Evolutionary conservation across 2,888 invertebrate species (phyloP).

Genomic region (Mimachlamys varia): DNA sequence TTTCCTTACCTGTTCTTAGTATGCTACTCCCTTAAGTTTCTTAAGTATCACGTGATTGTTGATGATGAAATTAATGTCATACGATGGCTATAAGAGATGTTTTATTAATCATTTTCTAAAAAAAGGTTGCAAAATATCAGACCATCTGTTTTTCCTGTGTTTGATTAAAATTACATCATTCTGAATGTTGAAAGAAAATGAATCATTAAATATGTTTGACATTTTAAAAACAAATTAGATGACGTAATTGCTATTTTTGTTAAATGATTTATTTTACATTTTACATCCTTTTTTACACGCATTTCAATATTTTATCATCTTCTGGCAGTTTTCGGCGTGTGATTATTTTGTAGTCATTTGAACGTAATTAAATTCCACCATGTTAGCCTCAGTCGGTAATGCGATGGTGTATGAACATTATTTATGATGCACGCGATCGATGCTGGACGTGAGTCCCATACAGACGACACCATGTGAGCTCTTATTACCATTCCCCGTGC

Average conservation of each 20-base stretch:
- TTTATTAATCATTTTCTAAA: too few species aligned
- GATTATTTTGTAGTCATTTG: background rate
- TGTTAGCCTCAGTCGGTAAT: background rate
- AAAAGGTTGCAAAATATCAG: too few species aligned
- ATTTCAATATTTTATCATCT: background rate
- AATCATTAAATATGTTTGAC: too few species aligned
- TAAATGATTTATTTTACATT: background rate
- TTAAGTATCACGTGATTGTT: too few species aligned
- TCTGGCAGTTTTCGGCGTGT: background rate
- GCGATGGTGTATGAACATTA: background rate
- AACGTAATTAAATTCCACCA: background rate
- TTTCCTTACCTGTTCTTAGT: too few species aligned
- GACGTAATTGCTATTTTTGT: background rate
- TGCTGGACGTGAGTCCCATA: background rate
- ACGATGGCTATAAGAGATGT: too few species aligned
- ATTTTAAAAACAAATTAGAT: too few species aligned
- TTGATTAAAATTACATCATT: too few species aligned
- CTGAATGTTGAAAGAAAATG: too few species aligned
- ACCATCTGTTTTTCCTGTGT: too few species aligned
- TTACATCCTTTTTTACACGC: background rate
- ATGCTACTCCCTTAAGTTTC: too few species aligned
- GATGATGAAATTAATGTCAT: too few species aligned
- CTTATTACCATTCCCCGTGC: background rate
- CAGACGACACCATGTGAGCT: background rate
- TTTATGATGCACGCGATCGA: background rate